These are phyloP conservation scores for Aphelenchoides fujianensis DNA, from an alignment of 1,140 invertebrate species.

Conservation along the genomic window DNA sequence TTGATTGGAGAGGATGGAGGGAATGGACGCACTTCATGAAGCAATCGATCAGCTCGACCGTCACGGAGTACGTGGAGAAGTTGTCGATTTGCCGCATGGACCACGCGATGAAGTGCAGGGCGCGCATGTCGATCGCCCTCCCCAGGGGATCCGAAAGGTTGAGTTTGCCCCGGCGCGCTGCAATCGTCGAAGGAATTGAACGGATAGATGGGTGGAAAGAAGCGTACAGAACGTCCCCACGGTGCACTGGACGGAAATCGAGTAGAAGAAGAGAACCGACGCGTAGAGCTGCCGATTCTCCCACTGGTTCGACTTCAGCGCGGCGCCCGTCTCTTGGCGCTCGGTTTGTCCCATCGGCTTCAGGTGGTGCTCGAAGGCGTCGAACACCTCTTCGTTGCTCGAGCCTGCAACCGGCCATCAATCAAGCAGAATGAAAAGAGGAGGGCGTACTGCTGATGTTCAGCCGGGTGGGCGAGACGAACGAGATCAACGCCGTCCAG, in stretches of 20 bases:
- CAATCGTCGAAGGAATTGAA: background rate
- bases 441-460: background rate
- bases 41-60: conserved; percentile 10
- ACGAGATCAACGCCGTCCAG: conserved; percentile 6
- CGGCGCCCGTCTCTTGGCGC: background rate
- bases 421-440: background rate
- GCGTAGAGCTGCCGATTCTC: background rate
- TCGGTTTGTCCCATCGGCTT: background rate
- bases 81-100: background rate
- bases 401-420: no score
- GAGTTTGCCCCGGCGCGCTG: conserved; percentile 5
- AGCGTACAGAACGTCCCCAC: conserved; percentile 4
- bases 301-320: background rate
- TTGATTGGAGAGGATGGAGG: no score
- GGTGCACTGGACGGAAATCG: conserved; percentile 20
- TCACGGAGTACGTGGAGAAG: background rate
- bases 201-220: background rate
- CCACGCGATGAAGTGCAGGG: conserved; percentile 10
- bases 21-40: no score
- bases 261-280: conserved; percentile 7
- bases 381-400: conserved; percentile 6
- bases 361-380: conserved; percentile 12
- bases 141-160: conserved; percentile 4
- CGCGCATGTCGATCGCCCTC: background rate
- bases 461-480: background rate